Conservation (phyloP, 2,888 invertebrate species). For the Plusia festucae region DNA sequence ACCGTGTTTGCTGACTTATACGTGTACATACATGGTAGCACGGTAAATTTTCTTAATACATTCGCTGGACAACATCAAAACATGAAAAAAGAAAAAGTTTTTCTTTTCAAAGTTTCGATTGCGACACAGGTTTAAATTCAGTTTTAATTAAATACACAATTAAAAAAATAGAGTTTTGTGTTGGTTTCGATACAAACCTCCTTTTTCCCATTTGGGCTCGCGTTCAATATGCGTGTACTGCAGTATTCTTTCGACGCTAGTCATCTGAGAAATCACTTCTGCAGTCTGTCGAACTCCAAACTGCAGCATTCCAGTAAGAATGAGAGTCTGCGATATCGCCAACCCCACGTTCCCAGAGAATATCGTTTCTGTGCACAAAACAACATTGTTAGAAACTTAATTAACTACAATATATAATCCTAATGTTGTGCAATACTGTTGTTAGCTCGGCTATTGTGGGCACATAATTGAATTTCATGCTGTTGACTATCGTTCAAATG, state of each 20-base stretch:
- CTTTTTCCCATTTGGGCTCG: conserved; percentile 88
- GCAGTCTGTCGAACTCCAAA: conserved; percentile 92
- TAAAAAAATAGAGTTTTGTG: too few species aligned
- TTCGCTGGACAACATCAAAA: too few species aligned
- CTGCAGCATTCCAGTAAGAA: conserved; percentile 92
- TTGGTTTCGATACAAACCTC: conserved; percentile 78
- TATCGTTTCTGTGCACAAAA: conserved; percentile 77
- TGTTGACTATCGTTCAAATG: neutral
- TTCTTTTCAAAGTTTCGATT: too few species aligned
- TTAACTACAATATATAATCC: conserved; percentile 13
- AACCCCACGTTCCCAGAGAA: conserved; percentile 92
- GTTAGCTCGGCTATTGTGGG: neutral
- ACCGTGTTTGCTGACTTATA: too few species aligned
- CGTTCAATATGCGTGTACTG: conserved; percentile 92
- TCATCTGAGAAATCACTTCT: conserved; percentile 92
- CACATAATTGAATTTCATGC: neutral
- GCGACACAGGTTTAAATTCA: too few species aligned
- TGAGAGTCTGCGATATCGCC: conserved; percentile 92
- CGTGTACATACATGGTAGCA: too few species aligned
- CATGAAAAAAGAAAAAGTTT: too few species aligned
- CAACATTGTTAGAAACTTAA: conserved; percentile 16
- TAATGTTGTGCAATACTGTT: conserved; percentile 20
- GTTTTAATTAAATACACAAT: too few species aligned
- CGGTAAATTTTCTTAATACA: neutral
- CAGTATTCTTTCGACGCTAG: conserved; percentile 92